These are phyloP conservation scores for Pseudocheirus occidentalis DNA, from an alignment of 2,797 vertebrate genomes.

Conservation along the genomic window DNA sequence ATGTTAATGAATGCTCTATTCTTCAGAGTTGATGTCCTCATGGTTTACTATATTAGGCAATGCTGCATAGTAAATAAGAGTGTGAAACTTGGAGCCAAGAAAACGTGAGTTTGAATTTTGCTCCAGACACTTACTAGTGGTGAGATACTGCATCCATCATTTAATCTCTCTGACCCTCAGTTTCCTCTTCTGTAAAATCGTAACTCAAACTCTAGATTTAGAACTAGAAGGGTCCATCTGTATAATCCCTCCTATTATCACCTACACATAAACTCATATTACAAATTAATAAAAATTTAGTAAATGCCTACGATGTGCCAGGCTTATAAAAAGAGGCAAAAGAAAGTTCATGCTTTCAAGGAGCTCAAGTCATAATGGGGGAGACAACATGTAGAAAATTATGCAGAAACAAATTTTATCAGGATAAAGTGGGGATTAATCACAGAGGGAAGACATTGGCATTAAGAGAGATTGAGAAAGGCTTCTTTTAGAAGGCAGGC, in stretches of 20 bases:
- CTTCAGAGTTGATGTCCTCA: not conserved
- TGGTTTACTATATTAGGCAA: not conserved
- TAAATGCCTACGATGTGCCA: not conserved
- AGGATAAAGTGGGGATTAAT: not conserved
- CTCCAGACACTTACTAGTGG: not conserved
- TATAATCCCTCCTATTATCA: not conserved
- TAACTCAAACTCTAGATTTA: not conserved
- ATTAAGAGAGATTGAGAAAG: not conserved
- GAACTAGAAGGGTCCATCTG: not conserved
- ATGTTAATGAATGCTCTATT: not conserved
- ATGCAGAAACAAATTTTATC: not conserved
- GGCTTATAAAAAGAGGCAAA: not conserved
- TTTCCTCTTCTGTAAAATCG: not conserved
- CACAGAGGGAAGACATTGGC: not conserved
- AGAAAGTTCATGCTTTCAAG: not conserved
- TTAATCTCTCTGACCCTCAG: not conserved
- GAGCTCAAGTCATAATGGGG: not conserved
- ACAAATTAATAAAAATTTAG: not conserved
- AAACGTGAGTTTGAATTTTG: not conserved
- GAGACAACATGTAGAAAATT: not conserved
- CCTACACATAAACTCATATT: not conserved
- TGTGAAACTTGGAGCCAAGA: not conserved
- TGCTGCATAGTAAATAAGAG: not conserved
- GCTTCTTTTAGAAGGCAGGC: too few relatives aligned
- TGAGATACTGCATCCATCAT: not conserved